Base-by-base conservation (phyloP, 2,888 invertebrate species). In the Sphaeridia pumilis region DNA sequence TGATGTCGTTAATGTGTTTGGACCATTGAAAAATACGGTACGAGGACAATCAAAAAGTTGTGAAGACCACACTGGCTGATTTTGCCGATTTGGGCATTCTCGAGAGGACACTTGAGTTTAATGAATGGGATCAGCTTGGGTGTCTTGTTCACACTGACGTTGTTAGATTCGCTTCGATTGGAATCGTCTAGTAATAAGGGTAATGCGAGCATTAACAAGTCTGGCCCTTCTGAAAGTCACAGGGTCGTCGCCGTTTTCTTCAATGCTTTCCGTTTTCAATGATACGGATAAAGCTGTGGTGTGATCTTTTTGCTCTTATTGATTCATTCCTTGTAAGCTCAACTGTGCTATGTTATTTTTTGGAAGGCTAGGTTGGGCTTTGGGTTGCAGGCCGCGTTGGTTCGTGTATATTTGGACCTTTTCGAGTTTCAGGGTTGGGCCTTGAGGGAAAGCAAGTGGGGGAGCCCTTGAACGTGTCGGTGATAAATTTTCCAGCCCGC, bases 401-500 rank as follows among this genome's bases (percentile, higher is more conserved):
- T n/a, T n/a, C n/a, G n/a, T n/a, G n/a, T n/a, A n/a, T n/a, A n/a
- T n/a, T n/a, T n/a, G n/a, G n/a, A 38, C 12, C 38, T 38, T 38
- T 14, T 38, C 12, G 38, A 31, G 31, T 31, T 31, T 46, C 28
- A 41, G 46, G 52, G 52, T 27, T 52, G 41, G 52, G 52, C 54
- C 55, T 63, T 60, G 63, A 63, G 60, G 52, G 44, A n/a, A n/a
- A 54, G 53, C 24, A 56, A 57, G 58, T 60, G 60, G 61, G 57
- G 55, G 58, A 56, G 55, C 61, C 60, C 58, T 63, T 58, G 54
- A 60, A 61, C 54, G 58, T 61, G 61, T 61, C 63, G 57, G 59
- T 56, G 55, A 63, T 63, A 63, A 63, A 63, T 63, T 63, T 63
- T 61, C 60, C 54, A 63, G 58, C 55, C 51, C 57, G 55, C 52